Evolutionary conservation across 2,888 invertebrate genomes (phyloP), one percentile per base, ranked within the genome.

Genomic region (Andrena flavipes): DNA sequence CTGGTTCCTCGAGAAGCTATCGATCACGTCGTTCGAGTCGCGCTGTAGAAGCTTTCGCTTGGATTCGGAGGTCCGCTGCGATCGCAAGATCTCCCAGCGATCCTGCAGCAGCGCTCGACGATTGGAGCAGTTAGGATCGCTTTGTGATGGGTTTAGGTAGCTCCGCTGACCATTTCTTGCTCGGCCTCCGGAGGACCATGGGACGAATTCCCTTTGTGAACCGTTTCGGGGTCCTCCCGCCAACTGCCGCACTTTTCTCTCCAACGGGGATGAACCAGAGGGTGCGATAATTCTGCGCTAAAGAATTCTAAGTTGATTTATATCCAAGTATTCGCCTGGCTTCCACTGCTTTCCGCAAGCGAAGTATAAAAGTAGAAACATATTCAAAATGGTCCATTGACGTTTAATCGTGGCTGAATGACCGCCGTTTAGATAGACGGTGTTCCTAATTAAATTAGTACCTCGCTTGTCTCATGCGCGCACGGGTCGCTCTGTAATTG

Each of bases 1-100:
- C 67, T 67, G 67, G 67, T 74, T 74, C 59, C 67, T 54, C 16
- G 29, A 67, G 26, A 26, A 59, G 75, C 33, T 71, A 71, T 76
- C 70, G 59, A 76, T 65, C 35, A 60, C 51, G n/a, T 4, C 13
- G 30, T 20, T 42, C 64, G 64, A 69, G 54, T 48, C 33, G 35
- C 64, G 42, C 60, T 54, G 16, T 42, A 48, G 23, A 16, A 8
- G 6, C n/a, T 8, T 23, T 54, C 67, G 33, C 48, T 29, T 6
- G 60, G 60, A 70, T 49, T 49, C 49, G 29, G 71, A 49, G 62
- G 49, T 30, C 63, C 56, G 68, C 30, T 20, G 33, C 26, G 49
- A 23, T 64, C 10, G n/a, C 26, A 20, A n/a, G 63, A 56, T 75
- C 67, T 16, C 23, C 10, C 5, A 30, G 16, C 48, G 26, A 69